phyloP scores from a whole-genome alignment of 2,888 invertebrate species.

The Drosophila formosana region DNA sequence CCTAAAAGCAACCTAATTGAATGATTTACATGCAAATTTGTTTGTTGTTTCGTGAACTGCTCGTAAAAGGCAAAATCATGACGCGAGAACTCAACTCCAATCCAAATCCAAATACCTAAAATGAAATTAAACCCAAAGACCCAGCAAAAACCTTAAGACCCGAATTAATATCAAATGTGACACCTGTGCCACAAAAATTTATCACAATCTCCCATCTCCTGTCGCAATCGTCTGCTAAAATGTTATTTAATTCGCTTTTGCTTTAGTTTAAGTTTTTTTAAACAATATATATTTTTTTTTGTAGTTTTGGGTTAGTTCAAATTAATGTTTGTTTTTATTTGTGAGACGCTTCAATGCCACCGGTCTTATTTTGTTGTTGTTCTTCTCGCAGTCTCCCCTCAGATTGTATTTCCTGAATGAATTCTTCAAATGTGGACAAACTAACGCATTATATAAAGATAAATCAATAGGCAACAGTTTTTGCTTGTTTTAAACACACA shows the following conservation, averaged over 20 bases:
- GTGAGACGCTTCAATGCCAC: conserved; percentile 69
- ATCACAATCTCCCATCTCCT: conserved; percentile 34
- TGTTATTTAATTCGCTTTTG: conserved; percentile 52
- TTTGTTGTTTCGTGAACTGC: conserved; percentile 42
- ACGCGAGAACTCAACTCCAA: background rate
- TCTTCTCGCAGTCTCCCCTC: conserved; percentile 17
- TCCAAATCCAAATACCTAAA: conserved; percentile 3
- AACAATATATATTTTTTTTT: conserved; percentile 32
- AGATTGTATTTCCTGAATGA: conserved; percentile 59
- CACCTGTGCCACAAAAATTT: conserved; percentile 32
- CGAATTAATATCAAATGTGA: conserved; percentile 54
- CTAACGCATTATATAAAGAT: conserved; percentile 52
- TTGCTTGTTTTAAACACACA: conserved; percentile 2
- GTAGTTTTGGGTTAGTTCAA: conserved; percentile 37
- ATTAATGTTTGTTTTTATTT: conserved; percentile 65
- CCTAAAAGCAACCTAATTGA: conserved; percentile 69
- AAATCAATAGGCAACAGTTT: conserved; percentile 44
- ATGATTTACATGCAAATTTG: conserved; percentile 74
- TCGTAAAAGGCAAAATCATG: conserved; percentile 29
- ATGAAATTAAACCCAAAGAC: conserved; percentile 15
- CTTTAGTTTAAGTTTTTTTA: conserved; percentile 44
- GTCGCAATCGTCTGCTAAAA: conserved; percentile 42
- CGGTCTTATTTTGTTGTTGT: conserved; percentile 59
- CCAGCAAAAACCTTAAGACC: conserved; percentile 16
- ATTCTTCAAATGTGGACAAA: conserved; percentile 33